Base-by-base conservation (phyloP, 2,888 invertebrate species). In the Sinelater perroti region DNA sequence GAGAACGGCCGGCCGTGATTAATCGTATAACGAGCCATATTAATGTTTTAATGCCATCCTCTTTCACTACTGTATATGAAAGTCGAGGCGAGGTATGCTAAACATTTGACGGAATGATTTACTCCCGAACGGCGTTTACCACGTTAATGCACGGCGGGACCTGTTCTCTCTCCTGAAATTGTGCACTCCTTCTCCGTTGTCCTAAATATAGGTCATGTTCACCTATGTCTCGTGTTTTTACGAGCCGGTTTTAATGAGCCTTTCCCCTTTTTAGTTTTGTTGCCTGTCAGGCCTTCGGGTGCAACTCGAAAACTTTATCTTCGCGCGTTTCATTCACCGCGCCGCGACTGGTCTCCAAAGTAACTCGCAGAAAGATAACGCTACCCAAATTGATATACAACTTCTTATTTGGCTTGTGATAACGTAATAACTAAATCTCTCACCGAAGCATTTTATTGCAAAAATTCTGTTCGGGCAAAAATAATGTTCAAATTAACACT, bases 31-130 rank as follows among this genome's bases (percentile, higher is more conserved):
- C 53, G 57, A 60, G 54, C 49, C 56, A 61, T 65, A 65, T 65
- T 61, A 65, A 65, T 65, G 65, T 53, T 60, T 51, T 52, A 61
- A 53, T 62, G 65, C 52, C 65, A 61, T 63, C 53, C 60, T 60
- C 63, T 64, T 59, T 64, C 61, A 62, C 62, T 63, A 61, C 61
- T 57, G 65, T 61, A 61, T 60, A 61, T 61, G 60, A 64, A 62
- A 59, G 60, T 59, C 59, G 53, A 50, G 54, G 56, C 42, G 31
- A 58, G 60, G 62, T 61, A 65, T 64, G 65, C 57, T 44, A 64
- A 64, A 60, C 56, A 65, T 63, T 61, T 55, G 60, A 58, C 42
- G 57, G 50, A 44, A 42, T 59, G 61, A 63, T 63, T 63, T 63
- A 63, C 56, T 52, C 40, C 53, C 42, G 45, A 55, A 49, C 31